phyloP scores from a whole-genome alignment of 2,113 vertebrate genomes.

The Ibidorhyncha struthersii region DNA sequence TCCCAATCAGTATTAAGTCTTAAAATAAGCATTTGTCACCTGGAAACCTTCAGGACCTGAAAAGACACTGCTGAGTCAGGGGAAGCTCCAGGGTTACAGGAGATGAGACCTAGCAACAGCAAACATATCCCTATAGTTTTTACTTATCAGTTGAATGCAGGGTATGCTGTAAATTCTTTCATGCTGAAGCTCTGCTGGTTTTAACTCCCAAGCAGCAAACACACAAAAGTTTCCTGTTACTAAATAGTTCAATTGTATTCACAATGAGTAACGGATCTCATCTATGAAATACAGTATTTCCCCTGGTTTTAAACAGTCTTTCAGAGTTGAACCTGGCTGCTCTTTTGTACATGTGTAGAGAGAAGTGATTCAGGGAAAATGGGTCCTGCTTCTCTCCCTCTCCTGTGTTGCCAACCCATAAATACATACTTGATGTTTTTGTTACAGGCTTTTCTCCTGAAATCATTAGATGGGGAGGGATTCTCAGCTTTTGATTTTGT shows the following conservation, averaged over 20 bases:
- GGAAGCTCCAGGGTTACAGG: neutral
- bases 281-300: neutral
- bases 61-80: neutral
- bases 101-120: neutral
- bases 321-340: accelerated
- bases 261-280: neutral
- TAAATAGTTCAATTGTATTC: neutral
- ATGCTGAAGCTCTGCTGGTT: neutral
- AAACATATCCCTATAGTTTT: accelerated
- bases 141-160: neutral
- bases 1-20: neutral
- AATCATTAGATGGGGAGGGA: neutral
- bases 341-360: accelerated
- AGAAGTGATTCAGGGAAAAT: neutral
- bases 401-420: neutral
- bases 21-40: neutral
- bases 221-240: neutral
- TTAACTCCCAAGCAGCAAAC: neutral
- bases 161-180: neutral
- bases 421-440: neutral
- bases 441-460: neutral
- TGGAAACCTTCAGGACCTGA: neutral
- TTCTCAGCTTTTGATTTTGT: neutral
- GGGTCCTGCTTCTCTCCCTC: neutral
- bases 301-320: neutral